Evolutionary conservation across 1,140 invertebrate genomes (phyloP), one percentile per base, ranked within the genome.

Genomic region (Asobara japonica): DNA sequence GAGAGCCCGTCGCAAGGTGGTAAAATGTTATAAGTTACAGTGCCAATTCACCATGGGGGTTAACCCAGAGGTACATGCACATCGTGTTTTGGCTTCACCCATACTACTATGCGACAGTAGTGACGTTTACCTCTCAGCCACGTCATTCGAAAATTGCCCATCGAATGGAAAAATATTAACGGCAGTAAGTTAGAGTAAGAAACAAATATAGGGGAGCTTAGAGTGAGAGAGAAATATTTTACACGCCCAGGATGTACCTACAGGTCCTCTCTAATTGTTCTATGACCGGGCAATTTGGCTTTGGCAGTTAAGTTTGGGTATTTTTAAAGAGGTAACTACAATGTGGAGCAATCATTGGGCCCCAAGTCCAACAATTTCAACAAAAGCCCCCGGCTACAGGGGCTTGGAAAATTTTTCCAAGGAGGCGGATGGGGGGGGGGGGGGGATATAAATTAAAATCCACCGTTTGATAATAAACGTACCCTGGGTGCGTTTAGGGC

Each of bases 311-410:
- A 38, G 7, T 45, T 45, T 45, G 13, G 41, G 41, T 56, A 56
- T 56, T 56, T 56, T 25, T 56, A 56, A 56, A 56, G 51, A 56
- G 51, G 51, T 56, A 56, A 27, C 22, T 27, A 56, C 51, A 45
- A 45, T 45, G n/a, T 45, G 41, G 41, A 45, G 51, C 51, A 25
- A 56, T 25, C 51, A 25, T 56, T 56, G 51, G 51, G 11, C 7
- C 8, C 41, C n/a, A 16, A 51, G 8, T 3, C 2, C 8, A 56
- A 25, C 3, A 8, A 27, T 6, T 27, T 10, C 10, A 56, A 56
- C 18, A 27, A 56, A 56, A 51, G 51, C n/a, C n/a, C n/a, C n/a
- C n/a, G 22, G 0, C 3, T 5, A 25, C 22, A 25, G 22, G 22
- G 51, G 25, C 51, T 22, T 25, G 20, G 51, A 6, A n/a, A n/a